Base-by-base conservation (phyloP, 2,113 vertebrate species). In the Vanacampus margaritifer region DNA sequence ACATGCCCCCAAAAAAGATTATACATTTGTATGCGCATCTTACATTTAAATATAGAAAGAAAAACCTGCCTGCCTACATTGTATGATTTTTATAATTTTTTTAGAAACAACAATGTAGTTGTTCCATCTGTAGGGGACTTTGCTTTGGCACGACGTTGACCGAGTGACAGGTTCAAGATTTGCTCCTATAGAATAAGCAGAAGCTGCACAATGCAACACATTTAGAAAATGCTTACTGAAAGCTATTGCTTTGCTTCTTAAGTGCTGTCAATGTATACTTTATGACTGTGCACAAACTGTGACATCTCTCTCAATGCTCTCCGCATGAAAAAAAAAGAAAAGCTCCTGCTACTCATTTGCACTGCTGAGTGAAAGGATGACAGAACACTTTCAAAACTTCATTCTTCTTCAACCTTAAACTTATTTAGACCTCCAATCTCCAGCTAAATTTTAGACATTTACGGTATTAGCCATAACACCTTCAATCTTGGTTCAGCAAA, bases 1-100 rank as follows among this genome's bases (percentile, higher is more conserved):
- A 70, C 65, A 79, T 57, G 36, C 75, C 67, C 67, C 60, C 74
- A 56, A 76, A 60, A 65, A 65, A 60, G 78, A 78, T 73, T 68
- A 57, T 48, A 70, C 59, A 64, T 36, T 35, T 16, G 14, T 32
- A 4, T 32, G 28, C 4, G 28, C 24, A 16, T 58, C 26, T 58
- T 21, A 17, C 14, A 58, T 19, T 58, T 58, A 3, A 19, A 32
- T 57, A 14, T 35, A 17, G 28, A 21, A 35, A 58, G 51, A 26
- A 26, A 54, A 26, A 54, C 1, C 13, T 32, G 26, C 4, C 24
- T 26, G 51, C 12, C 11, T 24, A 10, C 51, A 54, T 23, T 32
- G 28, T 32, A 54, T 13, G 37, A 10, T 41, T 12, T 5, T 13
- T n/a, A n/a, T n/a, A n/a, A 5, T 12, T 3, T n/a, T 51, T 7